These are phyloP conservation scores for Galaxea fascicularis DNA, from an alignment of 92 coral and sea anemone genomes.

Conservation along the genomic window DNA sequence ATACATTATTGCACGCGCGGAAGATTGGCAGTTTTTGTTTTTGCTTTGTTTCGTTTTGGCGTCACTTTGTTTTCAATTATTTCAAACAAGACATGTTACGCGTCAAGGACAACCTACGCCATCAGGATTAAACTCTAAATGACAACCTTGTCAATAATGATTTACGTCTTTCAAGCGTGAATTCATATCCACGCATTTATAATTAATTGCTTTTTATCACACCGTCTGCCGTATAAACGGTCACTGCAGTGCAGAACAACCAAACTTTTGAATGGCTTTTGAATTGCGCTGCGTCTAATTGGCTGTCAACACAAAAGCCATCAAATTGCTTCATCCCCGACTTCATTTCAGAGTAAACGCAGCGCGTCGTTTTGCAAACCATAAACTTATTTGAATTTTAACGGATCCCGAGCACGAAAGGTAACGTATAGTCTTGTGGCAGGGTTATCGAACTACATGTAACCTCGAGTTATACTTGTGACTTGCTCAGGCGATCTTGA, in stretches of 20 bases:
- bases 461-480: not conserved
- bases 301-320: constrained; percentile 14
- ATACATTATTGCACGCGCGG: not conserved
- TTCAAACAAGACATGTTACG: not conserved
- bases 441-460: not conserved
- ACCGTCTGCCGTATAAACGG: not conserved
- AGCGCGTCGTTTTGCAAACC: constrained; percentile 25
- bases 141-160: constrained; percentile 5
- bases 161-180: constrained; percentile 14
- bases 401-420: constrained; percentile 36
- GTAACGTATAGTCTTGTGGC: not conserved
- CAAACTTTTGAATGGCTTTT: constrained; percentile 39
- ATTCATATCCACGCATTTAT: not conserved
- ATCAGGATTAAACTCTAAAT: not conserved
- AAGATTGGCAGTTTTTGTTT: not conserved
- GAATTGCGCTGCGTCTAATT: constrained; percentile 25
- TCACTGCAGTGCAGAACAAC: not conserved
- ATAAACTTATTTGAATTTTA: constrained; percentile 52
- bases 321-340: not conserved
- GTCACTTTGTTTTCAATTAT: not conserved
- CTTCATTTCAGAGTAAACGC: constrained; percentile 29
- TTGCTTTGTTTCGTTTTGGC: not conserved
- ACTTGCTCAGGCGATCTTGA: not conserved
- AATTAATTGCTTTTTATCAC: constrained; percentile 1
- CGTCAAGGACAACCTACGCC: not conserved